A percentile compares a stretch with the other conserved stretches of the same genome.
These are phyloP conservation scores for Tympanuchus pallidicinctus DNA, from an alignment of 2,113 vertebrate species.

Conservation along the genomic window DNA sequence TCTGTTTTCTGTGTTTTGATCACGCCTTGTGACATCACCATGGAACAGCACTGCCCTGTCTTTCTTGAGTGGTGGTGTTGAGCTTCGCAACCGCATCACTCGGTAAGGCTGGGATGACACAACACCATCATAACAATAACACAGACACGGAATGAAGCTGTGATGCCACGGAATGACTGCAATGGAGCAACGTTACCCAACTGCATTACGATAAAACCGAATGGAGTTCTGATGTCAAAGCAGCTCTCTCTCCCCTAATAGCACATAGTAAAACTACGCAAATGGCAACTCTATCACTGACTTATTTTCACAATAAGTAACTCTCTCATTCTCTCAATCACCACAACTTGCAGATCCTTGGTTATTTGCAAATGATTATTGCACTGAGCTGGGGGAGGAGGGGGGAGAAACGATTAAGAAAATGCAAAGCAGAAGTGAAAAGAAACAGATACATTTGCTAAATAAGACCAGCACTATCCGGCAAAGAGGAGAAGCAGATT, in stretches of 20 bases:
- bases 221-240: background rate
- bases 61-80: background rate
- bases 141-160: background rate
- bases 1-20: background rate
- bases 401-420: conserved; percentile 66
- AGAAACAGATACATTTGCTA: conserved; percentile 76
- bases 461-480: conserved; percentile 76
- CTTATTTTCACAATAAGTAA: conserved; percentile 70
- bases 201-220: background rate
- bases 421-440: conserved; percentile 77
- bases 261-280: background rate
- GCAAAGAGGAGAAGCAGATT: conserved; percentile 80
- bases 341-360: conserved; percentile 43
- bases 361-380: conserved; percentile 68
- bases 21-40: background rate
- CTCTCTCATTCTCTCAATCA: conserved; percentile 52
- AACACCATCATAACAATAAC: background rate
- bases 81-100: background rate
- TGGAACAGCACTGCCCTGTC: background rate
- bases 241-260: background rate
- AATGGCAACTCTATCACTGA: conserved; percentile 59
- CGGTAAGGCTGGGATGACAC: background rate
- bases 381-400: conserved; percentile 3
- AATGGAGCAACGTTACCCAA: background rate
- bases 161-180: background rate